A percentile compares a stretch with the other conserved stretches of the same genome.
These are phyloP conservation scores for Lasioglossum pauxillum DNA, from an alignment of 2,888 invertebrate species.

Conservation along the genomic window DNA sequence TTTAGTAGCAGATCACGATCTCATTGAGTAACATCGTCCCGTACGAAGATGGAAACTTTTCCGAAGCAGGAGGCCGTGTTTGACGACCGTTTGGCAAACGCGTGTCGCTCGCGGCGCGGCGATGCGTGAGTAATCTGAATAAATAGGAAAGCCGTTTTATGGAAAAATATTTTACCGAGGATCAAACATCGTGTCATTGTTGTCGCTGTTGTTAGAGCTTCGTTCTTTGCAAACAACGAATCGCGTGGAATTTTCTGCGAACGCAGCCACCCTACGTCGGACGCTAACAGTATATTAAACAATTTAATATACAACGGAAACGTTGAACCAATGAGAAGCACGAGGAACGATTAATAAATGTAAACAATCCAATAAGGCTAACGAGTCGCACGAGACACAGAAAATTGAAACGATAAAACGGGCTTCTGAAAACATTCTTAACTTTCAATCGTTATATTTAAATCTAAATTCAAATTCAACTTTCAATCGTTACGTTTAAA, in stretches of 20 bases:
- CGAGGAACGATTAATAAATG: not conserved
- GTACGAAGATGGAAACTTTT: constrained; percentile 12
- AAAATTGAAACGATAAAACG: not conserved
- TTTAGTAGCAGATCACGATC: constrained; percentile 10
- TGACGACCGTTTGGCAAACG: constrained; percentile 17
- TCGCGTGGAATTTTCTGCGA: not conserved
- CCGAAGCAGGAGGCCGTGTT: not conserved
- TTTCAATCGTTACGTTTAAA: no score
- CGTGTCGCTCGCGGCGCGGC: constrained; percentile 1
- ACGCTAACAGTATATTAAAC: not conserved
- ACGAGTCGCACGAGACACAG: not conserved
- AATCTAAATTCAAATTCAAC: no score
- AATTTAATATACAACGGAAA: not conserved
- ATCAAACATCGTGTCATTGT: not conserved
- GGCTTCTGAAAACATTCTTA: not conserved
- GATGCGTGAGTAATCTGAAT: constrained; percentile 20
- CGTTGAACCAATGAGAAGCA: not conserved
- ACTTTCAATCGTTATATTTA: no score
- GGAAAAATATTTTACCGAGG: not conserved
- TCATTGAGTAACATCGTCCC: not conserved
- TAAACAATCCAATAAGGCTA: not conserved
- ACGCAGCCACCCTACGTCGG: not conserved
- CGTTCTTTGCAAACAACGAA: not conserved
- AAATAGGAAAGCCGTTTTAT: not conserved
- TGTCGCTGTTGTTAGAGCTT: not conserved